Base-by-base conservation (phyloP, 1,140 invertebrate species). In the Trigoniulus corallinus region DNA sequence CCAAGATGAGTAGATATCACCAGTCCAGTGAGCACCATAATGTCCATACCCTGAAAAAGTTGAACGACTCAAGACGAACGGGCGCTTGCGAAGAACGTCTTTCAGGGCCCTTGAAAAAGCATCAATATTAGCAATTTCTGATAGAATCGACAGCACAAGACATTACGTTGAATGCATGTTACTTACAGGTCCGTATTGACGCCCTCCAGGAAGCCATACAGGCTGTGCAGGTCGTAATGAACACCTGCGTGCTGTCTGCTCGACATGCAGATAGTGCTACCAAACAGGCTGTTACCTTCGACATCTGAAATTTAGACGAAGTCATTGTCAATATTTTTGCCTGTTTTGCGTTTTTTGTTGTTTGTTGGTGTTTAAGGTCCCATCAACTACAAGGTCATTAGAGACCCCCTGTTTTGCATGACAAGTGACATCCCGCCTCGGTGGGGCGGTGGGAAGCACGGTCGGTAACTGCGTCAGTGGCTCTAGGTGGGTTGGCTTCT, bases 1-100 rank as follows among this genome's bases (percentile, higher is more conserved):
- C 47, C 47, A 48, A n/a, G 10, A 23, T 26, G 82, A 82, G 56
- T 62, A 71, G 47, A 82, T 73, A 67, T 88, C 85, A 0, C 91
- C 91, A 53, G 82, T 81, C 92, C 92, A 95, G 67, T 93, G 86
- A 13, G 84, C 87, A 18, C 79, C 76, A 65, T 78, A 88, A 50
- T 73, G 69, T 18, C 88, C 89, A 53, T 78, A 74, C 4, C 87
- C 82, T 37, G 82, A 67, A 68, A 81, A 92, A 1, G 84, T 81
- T 1, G 88, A 82, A 43, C 91, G 72, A 0, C 82, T 82, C 48
- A 94, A 81, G 24, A 92, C 74, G 60, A 93, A 81, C 15, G 84
- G 80, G 51, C 88, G 72, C 58, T 77, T 78, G n/a, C 73, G 71
- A 24, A 74, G 67, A 48, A 84, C 72, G 60, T 78, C 73, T 18